Percentiles rank a stretch among this genome's conserved stretches.
These are phyloP conservation scores for Cephus pulcher DNA, from an alignment of 2,888 invertebrate genomes.

Conservation along the genomic window DNA sequence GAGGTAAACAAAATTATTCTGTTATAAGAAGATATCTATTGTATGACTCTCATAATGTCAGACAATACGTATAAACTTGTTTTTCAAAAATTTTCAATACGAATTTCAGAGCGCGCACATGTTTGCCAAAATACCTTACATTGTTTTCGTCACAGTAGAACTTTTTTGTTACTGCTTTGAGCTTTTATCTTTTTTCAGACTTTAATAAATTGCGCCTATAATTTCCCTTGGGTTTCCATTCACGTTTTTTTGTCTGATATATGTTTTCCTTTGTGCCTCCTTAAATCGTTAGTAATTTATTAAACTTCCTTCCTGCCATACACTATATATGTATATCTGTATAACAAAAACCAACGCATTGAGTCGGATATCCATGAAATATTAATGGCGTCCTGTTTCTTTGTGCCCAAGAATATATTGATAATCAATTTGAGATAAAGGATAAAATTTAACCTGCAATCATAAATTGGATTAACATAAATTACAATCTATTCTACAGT, in stretches of 20 bases:
- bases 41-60: neutral
- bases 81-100: neutral
- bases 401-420: too few species aligned
- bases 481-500: too few species aligned
- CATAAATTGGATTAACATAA: too few species aligned
- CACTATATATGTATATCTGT: neutral
- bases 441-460: too few species aligned
- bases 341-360: neutral
- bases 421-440: too few species aligned
- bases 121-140: neutral
- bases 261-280: neutral
- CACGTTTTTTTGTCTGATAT: neutral
- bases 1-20: neutral
- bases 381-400: neutral
- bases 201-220: neutral
- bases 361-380: neutral
- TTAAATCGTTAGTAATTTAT: neutral
- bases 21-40: neutral
- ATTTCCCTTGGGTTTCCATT: neutral
- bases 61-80: neutral
- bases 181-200: neutral
- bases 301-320: neutral
- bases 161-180: neutral
- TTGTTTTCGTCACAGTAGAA: neutral
- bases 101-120: neutral